Percentiles rank a stretch among this genome's conserved stretches.
These are phyloP conservation scores for Sarcophaga carnaria DNA, from an alignment of 2,888 invertebrate genomes.

Conservation along the genomic window DNA sequence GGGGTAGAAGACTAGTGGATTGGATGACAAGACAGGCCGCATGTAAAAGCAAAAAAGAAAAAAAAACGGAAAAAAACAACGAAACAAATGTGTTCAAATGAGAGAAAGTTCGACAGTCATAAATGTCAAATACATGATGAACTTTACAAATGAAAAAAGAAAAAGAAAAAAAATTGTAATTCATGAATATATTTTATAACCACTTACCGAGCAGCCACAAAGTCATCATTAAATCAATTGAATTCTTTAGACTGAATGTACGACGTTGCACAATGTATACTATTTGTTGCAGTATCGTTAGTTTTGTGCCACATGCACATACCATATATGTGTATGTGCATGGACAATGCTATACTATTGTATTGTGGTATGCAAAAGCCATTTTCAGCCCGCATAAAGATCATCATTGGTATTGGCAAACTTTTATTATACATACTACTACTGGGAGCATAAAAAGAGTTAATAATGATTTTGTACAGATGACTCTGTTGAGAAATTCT, in stretches of 20 bases:
- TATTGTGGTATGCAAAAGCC: too few species aligned
- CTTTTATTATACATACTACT: too few species aligned
- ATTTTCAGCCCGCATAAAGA: too few species aligned
- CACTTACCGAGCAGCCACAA: conserved; percentile 18
- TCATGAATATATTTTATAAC: conserved; percentile 37
- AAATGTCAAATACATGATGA: conserved; percentile 62
- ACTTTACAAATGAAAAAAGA: conserved; percentile 26
- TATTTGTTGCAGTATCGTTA: too few species aligned
- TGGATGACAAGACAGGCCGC: conserved; percentile 10
- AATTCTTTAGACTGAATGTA: conserved; percentile 10
- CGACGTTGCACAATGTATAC: too few species aligned
- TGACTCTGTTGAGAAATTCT: too few species aligned
- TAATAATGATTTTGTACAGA: too few species aligned
- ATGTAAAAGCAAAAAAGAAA: background rate
- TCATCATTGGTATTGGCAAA: too few species aligned
- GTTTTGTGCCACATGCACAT: too few species aligned
- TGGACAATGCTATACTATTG: too few species aligned
- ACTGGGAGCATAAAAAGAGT: too few species aligned
- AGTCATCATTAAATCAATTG: conserved; percentile 38
- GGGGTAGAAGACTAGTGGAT: background rate
- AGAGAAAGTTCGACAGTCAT: conserved; percentile 58
- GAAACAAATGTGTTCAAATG: conserved; percentile 23
- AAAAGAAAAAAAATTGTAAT: background rate
- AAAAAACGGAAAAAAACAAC: background rate
- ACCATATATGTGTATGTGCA: too few species aligned